Conservation (phyloP, 2,888 invertebrate genomes). For the Torymus aiolomorphi region DNA sequence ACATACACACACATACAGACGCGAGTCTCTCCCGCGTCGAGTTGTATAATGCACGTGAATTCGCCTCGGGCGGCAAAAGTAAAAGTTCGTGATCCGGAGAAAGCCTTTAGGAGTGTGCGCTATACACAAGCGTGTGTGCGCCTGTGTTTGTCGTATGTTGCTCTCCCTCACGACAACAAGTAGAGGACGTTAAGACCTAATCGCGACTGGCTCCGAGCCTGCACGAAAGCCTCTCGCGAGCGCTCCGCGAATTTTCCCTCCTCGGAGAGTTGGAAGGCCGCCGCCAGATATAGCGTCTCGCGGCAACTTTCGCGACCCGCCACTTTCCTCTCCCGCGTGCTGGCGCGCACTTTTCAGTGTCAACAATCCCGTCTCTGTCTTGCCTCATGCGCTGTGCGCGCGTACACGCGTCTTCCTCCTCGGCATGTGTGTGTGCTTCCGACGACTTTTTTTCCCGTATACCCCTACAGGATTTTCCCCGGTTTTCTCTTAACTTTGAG, state of each 20-base stretch:
- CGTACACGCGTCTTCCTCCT: not conserved
- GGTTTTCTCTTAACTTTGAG: not conserved
- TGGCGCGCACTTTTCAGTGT: conserved; percentile 27
- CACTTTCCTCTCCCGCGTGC: conserved; percentile 9
- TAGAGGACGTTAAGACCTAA: conserved; percentile 16
- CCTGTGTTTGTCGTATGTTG: conserved; percentile 8
- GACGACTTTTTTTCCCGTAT: no score
- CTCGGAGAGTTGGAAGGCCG: not conserved
- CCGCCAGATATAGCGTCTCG: conserved; percentile 12
- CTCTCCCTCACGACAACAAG: not conserved
- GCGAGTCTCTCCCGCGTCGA: not conserved
- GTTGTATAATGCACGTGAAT: conserved; percentile 60
- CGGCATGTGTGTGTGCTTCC: no score
- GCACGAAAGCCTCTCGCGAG: no score
- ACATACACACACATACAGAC: not conserved
- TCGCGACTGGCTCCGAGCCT: conserved; percentile 1
- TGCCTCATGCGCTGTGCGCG: not conserved
- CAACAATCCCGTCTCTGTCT: not conserved
- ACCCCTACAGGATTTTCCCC: not conserved
- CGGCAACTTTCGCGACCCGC: conserved; percentile 40
- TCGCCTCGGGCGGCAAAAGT: conserved; percentile 72
- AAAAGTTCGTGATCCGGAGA: conserved; percentile 73
- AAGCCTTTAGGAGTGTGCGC: conserved; percentile 62
- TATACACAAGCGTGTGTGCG: not conserved
- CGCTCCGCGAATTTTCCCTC: conserved; percentile 19